A percentile compares a stretch with the other conserved stretches of the same genome.
phyloP scores from a whole-genome alignment of 2,113 vertebrate species.

The Xiphias gladius region DNA sequence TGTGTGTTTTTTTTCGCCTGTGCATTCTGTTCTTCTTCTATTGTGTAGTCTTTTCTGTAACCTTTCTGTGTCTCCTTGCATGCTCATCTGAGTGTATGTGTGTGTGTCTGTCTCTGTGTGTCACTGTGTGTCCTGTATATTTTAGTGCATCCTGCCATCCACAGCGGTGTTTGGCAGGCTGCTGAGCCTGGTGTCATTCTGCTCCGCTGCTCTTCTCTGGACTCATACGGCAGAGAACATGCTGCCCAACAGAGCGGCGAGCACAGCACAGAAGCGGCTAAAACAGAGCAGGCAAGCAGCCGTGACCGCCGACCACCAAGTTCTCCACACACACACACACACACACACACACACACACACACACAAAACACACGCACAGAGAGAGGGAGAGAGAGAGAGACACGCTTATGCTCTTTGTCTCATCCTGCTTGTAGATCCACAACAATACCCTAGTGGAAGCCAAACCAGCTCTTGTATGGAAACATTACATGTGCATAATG shows the following conservation, averaged over 20 bases:
- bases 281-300: slow-evolving; percentile 68
- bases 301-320: slow-evolving; percentile 57
- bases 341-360: slow-evolving; percentile 13
- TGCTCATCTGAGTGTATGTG: slow-evolving; percentile 1
- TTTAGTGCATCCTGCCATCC: slow-evolving; percentile 52
- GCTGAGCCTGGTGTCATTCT: slow-evolving; percentile 76
- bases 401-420: slow-evolving; percentile 54
- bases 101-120: slow-evolving; percentile 22
- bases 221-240: slow-evolving; percentile 64
- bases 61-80: not conserved
- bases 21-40: slow-evolving; percentile 1
- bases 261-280: slow-evolving; percentile 51
- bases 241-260: slow-evolving; percentile 75
- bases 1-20: not conserved
- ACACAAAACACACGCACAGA: slow-evolving; percentile 15
- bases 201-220: slow-evolving; percentile 72
- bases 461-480: slow-evolving; percentile 45
- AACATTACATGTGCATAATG: slow-evolving; percentile 64
- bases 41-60: not conserved
- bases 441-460: slow-evolving; percentile 43
- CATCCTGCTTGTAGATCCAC: slow-evolving; percentile 54
- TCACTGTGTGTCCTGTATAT: slow-evolving; percentile 47
- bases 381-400: not conserved
- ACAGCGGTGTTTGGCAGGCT: slow-evolving; percentile 68
- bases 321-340: slow-evolving; percentile 23